Evolutionary conservation across 2,888 invertebrate genomes (phyloP), one percentile per base, ranked within the genome.

Genomic region (Meandrusa payeni): DNA sequence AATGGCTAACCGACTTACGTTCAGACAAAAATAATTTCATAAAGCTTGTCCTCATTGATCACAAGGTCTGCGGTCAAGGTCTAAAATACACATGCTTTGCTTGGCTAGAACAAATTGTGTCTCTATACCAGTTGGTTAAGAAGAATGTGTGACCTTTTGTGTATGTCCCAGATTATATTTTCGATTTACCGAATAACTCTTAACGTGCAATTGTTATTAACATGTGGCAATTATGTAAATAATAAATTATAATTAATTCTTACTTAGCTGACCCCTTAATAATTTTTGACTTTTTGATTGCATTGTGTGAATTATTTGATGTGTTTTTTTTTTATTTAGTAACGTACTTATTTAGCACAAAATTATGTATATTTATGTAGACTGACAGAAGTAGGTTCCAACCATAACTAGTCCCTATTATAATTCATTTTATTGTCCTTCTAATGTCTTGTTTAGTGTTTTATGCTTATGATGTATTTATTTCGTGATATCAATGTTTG

Each of bases 401-500:
- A 45, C 28, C 28, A 11, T 34, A 34, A 45, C 44, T 45, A 45
- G 44, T 45, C 44, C 24, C 33, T 27, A 20, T 29, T 27, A 23
- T 45, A 45, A 45, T 39, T 45, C 33, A 34, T 44, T n/a, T 37
- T 27, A 22, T 39, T 36, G 36, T 40, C 32, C 15, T 4, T 38
- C 13, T 31, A 33, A 38, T 27, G 9, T 15, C 22, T 22, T 38
- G 41, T 29, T 17, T 40, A 31, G n/a, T 22, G 12, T 44, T 44
- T 47, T 19, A 15, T 37, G 32, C 45, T 38, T 15, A 37, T 32
- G 27, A 40, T 29, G 23, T 47, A 44, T 52, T 51, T 47, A 48
- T 48, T 42, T 49, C 39, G 45, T 55, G 47, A 46, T 39, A 29
- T 34, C n/a, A 44, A 59, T 54, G 59, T 52, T 47, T 50, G 60